Evolutionary conservation across 2,888 invertebrate species (phyloP).

Genomic region (Pheosia gnoma): DNA sequence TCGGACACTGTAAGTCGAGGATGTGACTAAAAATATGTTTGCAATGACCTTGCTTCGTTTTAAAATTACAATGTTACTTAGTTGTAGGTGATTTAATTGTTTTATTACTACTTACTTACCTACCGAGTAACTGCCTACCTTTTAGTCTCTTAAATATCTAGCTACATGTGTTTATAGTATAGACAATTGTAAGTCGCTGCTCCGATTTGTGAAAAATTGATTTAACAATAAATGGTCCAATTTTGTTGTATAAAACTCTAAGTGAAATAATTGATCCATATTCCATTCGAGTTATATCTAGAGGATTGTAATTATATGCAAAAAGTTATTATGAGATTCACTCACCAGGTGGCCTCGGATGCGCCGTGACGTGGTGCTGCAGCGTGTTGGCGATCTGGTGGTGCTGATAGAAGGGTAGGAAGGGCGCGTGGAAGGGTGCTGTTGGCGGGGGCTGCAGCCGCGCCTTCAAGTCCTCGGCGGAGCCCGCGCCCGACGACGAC

Average conservation of each 20-base stretch:
- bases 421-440: conserved; percentile 80
- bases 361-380: conserved; percentile 80
- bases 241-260: too few species aligned
- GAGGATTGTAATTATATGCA: background rate
- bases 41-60: conserved; percentile 8
- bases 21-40: conserved; percentile 10
- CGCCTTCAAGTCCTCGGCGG: conserved; percentile 93
- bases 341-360: conserved; percentile 75
- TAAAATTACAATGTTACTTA: conserved; percentile 6
- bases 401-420: conserved; percentile 89
- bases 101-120: too few species aligned
- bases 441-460: conserved; percentile 90
- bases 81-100: background rate
- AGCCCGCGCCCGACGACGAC: conserved; percentile 92
- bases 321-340: conserved; percentile 12
- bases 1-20: conserved; percentile 10
- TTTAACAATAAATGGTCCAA: too few species aligned
- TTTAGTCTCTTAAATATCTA: too few species aligned
- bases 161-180: too few species aligned
- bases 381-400: conserved; percentile 79
- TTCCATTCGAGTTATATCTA: too few species aligned
- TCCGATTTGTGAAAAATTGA: too few species aligned
- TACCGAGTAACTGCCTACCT: too few species aligned
- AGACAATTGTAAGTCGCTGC: too few species aligned
- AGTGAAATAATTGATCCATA: too few species aligned